Conservation (phyloP, 2,888 invertebrate species). For the Teleogryllus oceanicus region DNA sequence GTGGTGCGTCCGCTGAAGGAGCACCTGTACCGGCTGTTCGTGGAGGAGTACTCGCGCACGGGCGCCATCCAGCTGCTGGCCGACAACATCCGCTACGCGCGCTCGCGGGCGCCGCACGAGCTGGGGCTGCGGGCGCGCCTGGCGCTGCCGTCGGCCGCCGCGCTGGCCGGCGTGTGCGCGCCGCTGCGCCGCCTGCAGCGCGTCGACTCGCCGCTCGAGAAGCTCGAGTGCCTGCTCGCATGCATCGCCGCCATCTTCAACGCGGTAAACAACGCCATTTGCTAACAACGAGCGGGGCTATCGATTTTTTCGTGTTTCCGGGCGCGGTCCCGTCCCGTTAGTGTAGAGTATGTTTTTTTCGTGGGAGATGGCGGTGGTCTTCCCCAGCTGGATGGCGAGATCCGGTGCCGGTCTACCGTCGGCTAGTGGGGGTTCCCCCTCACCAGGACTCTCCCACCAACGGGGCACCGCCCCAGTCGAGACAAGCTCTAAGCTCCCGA, state of each 20-base stretch:
- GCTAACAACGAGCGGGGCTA: too few relatives aligned
- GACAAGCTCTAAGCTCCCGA: too few relatives aligned
- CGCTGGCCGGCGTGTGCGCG: slow-evolving; percentile 73
- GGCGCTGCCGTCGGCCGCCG: slow-evolving; percentile 69
- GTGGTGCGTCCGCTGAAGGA: slow-evolving; percentile 82
- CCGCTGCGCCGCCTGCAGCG: slow-evolving; percentile 80
- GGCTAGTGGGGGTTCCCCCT: too few relatives aligned
- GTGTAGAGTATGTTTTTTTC: too few relatives aligned
- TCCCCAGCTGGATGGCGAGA: too few relatives aligned
- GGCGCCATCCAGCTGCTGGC: slow-evolving; percentile 70
- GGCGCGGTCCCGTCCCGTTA: too few relatives aligned
- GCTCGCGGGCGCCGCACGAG: slow-evolving; percentile 64
- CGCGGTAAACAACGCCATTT: slow-evolving; percentile 45
- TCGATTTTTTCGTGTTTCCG: too few relatives aligned
- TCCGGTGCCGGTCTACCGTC: too few relatives aligned
- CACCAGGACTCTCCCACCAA: too few relatives aligned
- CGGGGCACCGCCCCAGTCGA: too few relatives aligned
- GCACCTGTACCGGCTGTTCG: slow-evolving; percentile 78
- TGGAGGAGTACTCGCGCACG: slow-evolving; percentile 78
- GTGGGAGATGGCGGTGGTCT: too few relatives aligned
- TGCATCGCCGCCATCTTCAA: slow-evolving; percentile 85
- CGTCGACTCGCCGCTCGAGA: slow-evolving; percentile 89
- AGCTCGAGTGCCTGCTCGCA: slow-evolving; percentile 85
- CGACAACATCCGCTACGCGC: slow-evolving; percentile 66
- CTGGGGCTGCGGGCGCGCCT: slow-evolving; percentile 71